Evolutionary conservation across 2,888 invertebrate species (phyloP).

Genomic region (Synergus umbraculus): DNA sequence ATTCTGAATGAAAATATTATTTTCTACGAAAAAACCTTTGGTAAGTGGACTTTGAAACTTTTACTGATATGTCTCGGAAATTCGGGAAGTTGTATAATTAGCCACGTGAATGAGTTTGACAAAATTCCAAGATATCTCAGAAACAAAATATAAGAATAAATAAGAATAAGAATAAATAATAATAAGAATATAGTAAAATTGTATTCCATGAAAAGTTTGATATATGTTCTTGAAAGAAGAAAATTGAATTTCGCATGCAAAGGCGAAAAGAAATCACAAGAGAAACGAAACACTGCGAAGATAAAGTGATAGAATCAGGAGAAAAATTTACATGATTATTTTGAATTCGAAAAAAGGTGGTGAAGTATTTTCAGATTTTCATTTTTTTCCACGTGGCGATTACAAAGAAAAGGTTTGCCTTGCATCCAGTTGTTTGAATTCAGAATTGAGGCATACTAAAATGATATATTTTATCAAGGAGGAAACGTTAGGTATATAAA

Average conservation of each 20-base stretch:
- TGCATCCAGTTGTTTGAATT: conserved; percentile 21
- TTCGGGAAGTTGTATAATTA: conserved; percentile 60
- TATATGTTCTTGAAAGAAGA: not conserved
- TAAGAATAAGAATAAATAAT: not conserved
- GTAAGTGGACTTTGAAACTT: conserved; percentile 45
- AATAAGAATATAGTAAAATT: too few relatives aligned
- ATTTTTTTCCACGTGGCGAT: not conserved
- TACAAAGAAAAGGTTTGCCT: conserved; percentile 29
- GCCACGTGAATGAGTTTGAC: conserved; percentile 34
- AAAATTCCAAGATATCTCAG: not conserved
- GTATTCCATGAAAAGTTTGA: not conserved
- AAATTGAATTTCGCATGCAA: not conserved
- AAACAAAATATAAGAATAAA: not conserved
- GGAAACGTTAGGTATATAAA: conserved; percentile 42
- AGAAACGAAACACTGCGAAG: not conserved
- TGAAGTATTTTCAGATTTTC: not conserved
- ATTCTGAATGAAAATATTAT: conserved; percentile 45
- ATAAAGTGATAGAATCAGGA: not conserved
- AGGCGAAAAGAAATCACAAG: not conserved
- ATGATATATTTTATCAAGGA: conserved; percentile 45
- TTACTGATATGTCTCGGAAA: conserved; percentile 60
- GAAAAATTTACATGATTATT: not conserved
- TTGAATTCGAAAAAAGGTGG: not conserved
- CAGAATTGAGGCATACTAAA: conserved; percentile 18
- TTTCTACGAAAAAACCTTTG: conserved; percentile 42